These are phyloP conservation scores for Melierax canorus DNA, from an alignment of 2,113 vertebrate species.

Conservation along the genomic window DNA sequence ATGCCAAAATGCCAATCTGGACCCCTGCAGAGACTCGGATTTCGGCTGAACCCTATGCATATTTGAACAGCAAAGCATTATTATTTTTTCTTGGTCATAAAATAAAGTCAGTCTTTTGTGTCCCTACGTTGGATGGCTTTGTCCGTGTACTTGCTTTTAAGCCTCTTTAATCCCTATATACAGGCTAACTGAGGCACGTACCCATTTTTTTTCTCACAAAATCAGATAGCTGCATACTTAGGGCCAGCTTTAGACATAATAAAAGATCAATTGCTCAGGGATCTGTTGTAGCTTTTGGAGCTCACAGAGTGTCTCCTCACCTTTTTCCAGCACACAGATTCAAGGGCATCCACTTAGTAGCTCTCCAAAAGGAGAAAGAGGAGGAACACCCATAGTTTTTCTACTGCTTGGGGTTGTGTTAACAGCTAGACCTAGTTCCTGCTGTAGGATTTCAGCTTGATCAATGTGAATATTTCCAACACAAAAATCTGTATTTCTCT, in stretches of 20 bases:
- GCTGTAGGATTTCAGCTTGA: background rate
- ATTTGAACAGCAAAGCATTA: conserved; percentile 31
- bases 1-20: background rate
- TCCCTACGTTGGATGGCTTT: background rate
- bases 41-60: conserved; percentile 21
- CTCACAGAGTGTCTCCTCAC: background rate
- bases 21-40: conserved; percentile 11
- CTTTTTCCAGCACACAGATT: background rate
- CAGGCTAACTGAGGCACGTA: background rate
- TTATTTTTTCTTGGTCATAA: conserved; percentile 49
- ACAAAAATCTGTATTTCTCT: background rate
- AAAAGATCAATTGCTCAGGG: background rate
- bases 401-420: background rate
- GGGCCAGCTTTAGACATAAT: background rate
- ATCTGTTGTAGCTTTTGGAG: background rate
- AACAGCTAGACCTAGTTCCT: background rate
- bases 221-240: background rate
- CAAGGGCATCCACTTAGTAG: background rate
- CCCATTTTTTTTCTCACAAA: background rate
- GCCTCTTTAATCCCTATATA: background rate
- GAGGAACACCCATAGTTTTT: background rate
- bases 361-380: background rate
- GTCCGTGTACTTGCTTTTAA: background rate
- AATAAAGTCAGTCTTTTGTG: conserved; percentile 15
- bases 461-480: background rate